These are phyloP conservation scores for Hypsopygia costalis DNA, from an alignment of 2,888 invertebrate species.

Conservation along the genomic window DNA sequence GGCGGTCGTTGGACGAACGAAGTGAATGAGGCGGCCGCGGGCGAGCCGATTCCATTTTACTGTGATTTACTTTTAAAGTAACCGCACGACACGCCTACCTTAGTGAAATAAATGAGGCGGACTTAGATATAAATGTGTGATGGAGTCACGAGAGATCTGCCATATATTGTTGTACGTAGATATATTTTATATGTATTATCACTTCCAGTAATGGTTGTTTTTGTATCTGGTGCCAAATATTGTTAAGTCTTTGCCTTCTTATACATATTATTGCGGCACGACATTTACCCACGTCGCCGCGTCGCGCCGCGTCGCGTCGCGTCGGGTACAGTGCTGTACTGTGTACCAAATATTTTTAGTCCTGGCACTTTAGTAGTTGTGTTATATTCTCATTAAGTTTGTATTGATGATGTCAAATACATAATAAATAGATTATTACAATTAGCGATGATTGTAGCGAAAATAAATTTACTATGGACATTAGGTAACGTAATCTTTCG, in stretches of 20 bases:
- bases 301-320: too few relatives aligned
- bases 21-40: background rate
- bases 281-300: too few relatives aligned
- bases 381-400: too few relatives aligned
- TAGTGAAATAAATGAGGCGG: background rate
- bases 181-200: constrained; percentile 1
- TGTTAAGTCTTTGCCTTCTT: constrained; percentile 19
- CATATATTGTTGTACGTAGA: constrained; percentile 15
- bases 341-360: too few relatives aligned
- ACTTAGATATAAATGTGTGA: constrained; percentile 2
- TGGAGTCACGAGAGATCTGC: constrained; percentile 4
- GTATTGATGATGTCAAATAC: too few relatives aligned
- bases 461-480: too few relatives aligned
- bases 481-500: too few relatives aligned
- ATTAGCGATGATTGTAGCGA: too few relatives aligned
- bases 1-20: background rate
- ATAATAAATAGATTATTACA: too few relatives aligned
- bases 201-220: constrained; percentile 18
- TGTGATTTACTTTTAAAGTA: constrained; percentile 37
- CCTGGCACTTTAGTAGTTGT: too few relatives aligned
- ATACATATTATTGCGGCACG: too few relatives aligned
- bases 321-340: too few relatives aligned
- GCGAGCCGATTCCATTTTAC: constrained; percentile 24
- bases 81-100: background rate
- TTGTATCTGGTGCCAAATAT: constrained; percentile 45